Percentiles rank a stretch among this genome's conserved stretches.
Evolutionary conservation across 2,113 vertebrate species (phyloP).

Genomic region (Scomber colias): DNA sequence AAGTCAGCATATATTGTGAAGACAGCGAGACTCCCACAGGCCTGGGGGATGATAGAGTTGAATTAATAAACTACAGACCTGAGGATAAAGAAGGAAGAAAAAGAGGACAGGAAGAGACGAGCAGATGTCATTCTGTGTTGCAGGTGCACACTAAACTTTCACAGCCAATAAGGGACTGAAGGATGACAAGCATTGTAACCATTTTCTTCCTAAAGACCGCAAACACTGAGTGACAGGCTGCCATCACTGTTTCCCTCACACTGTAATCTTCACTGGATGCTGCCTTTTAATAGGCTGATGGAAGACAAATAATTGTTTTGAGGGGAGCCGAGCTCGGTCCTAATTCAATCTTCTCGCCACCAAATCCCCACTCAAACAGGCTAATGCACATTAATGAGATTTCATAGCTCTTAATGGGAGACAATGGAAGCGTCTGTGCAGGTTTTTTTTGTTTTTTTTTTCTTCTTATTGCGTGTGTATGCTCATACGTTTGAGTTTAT

Average conservation of each 20-base stretch:
- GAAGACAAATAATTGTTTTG: slow-evolving; percentile 78
- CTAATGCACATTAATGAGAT: slow-evolving; percentile 82
- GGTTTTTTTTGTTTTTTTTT: slow-evolving; percentile 33
- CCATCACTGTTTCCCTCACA: slow-evolving; percentile 41
- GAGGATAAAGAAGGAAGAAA: slow-evolving; percentile 4
- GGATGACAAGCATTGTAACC: slow-evolving; percentile 15
- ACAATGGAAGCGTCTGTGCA: slow-evolving; percentile 61
- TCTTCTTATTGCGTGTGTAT: not conserved
- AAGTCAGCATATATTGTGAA: slow-evolving; percentile 47
- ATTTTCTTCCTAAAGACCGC: slow-evolving; percentile 27
- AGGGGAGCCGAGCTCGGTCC: slow-evolving; percentile 59
- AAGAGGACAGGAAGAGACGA: not conserved
- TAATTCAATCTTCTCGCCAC: slow-evolving; percentile 76
- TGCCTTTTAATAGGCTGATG: slow-evolving; percentile 65
- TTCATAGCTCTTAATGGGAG: slow-evolving; percentile 77
- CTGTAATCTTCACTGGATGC: slow-evolving; percentile 54
- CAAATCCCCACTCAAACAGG: slow-evolving; percentile 74
- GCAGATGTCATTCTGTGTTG: slow-evolving; percentile 2
- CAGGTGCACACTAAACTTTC: slow-evolving; percentile 6
- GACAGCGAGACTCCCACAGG: slow-evolving; percentile 54
- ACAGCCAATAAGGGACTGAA: slow-evolving; percentile 33
- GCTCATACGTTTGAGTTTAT: slow-evolving; percentile 42
- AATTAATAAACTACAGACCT: slow-evolving; percentile 50
- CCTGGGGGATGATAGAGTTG: slow-evolving; percentile 11
- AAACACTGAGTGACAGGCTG: slow-evolving; percentile 45